A percentile compares a stretch with the other conserved stretches of the same genome.
Conservation (phyloP, 2,113 vertebrate genomes). For the Thermophis baileyi region DNA sequence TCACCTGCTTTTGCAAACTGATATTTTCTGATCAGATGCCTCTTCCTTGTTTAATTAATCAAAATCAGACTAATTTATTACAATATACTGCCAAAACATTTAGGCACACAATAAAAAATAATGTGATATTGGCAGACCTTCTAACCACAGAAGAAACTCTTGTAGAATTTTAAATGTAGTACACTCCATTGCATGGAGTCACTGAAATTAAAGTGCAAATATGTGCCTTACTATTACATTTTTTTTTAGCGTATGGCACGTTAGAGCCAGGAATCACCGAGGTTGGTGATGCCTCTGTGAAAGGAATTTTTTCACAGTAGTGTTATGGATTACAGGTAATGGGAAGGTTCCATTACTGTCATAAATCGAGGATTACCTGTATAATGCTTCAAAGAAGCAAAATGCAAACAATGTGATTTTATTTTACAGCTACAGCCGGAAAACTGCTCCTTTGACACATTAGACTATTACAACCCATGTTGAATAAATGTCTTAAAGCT, state of each 20-base stretch:
- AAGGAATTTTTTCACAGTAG: too few relatives aligned
- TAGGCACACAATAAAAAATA: neutral
- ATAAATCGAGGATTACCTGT: too few relatives aligned
- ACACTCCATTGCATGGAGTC: neutral
- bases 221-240: neutral
- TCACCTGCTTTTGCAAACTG: neutral
- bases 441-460: neutral
- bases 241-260: too few relatives aligned
- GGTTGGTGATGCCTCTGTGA: too few relatives aligned
- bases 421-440: neutral
- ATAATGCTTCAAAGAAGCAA: neutral
- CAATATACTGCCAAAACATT: neutral
- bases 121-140: neutral
- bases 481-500: neutral
- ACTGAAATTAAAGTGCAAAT: neutral
- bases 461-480: neutral
- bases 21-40: neutral
- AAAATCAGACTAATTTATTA: neutral
- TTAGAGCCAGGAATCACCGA: too few relatives aligned
- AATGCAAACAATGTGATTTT: neutral
- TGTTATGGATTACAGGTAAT: too few relatives aligned
- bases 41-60: neutral
- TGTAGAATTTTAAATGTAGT: neutral
- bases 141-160: neutral
- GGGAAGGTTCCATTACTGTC: too few relatives aligned